Evolutionary conservation across 1,140 invertebrate genomes (phyloP).

Genomic region (Eufriesea mexicana): DNA sequence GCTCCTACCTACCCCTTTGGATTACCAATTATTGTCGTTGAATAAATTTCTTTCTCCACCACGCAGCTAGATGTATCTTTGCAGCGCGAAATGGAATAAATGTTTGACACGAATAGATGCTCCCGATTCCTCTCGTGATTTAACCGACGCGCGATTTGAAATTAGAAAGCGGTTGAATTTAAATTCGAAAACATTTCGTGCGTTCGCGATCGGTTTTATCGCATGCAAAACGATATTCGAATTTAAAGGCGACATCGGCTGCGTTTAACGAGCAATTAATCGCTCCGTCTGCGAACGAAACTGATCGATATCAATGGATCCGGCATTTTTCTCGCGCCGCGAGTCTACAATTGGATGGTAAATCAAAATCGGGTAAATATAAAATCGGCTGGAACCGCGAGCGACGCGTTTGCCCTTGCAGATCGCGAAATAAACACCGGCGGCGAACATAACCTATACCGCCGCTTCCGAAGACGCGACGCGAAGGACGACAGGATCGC

Average conservation of each 20-base stretch:
- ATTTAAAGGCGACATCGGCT: not conserved
- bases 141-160: not conserved
- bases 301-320: slow-evolving; percentile 1
- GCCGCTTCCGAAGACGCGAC: not conserved
- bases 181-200: not conserved
- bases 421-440: not conserved
- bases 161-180: not conserved
- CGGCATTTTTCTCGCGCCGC: not conserved
- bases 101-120: not conserved
- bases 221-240: not conserved
- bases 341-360: too few species aligned
- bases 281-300: not conserved
- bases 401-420: not conserved
- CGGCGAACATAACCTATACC: not conserved
- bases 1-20: too few species aligned
- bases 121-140: not conserved
- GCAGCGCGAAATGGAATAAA: not conserved
- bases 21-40: not conserved
- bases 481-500: too few species aligned
- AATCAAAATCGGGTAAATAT: too few species aligned
- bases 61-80: not conserved
- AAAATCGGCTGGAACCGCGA: too few species aligned
- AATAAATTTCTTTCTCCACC: not conserved
- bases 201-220: not conserved
- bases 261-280: slow-evolving; percentile 18